phyloP scores from a whole-genome alignment of 2,888 invertebrate genomes.

The Scaeva pyrastri region DNA sequence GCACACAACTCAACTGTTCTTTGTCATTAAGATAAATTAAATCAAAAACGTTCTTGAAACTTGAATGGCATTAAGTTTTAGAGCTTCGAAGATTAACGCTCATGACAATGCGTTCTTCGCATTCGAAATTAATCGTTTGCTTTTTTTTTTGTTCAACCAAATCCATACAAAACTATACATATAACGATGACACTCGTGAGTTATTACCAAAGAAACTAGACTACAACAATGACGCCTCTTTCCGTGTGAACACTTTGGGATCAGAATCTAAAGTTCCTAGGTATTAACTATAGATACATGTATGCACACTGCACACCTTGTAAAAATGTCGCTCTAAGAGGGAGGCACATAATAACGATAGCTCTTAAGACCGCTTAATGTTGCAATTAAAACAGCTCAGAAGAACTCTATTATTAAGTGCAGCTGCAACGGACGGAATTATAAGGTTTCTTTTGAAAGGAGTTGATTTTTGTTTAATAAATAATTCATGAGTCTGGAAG shows the following conservation, averaged over 20 bases:
- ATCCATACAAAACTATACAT: background rate
- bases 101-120: constrained; percentile 41
- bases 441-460: background rate
- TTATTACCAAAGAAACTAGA: constrained; percentile 38
- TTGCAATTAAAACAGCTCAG: constrained; percentile 56
- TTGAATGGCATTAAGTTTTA: constrained; percentile 34
- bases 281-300: too few relatives aligned
- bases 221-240: constrained; percentile 16
- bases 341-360: constrained; percentile 37
- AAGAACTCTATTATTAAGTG: constrained; percentile 41
- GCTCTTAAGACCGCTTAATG: constrained; percentile 62
- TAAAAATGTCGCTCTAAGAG: constrained; percentile 27
- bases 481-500: constrained; percentile 56
- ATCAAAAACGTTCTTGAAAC: constrained; percentile 35
- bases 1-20: constrained; percentile 49
- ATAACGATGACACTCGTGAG: constrained; percentile 5
- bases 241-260: background rate
- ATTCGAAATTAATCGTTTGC: constrained; percentile 51
- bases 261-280: too few relatives aligned
- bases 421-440: background rate
- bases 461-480: constrained; percentile 2
- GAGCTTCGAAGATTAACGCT: constrained; percentile 46
- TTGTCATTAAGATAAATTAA: constrained; percentile 58
- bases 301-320: background rate
- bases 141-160: constrained; percentile 16